These are phyloP conservation scores for Callithrix jacchus DNA, from an alignment of 2,113 vertebrate species.

Conservation along the genomic window DNA sequence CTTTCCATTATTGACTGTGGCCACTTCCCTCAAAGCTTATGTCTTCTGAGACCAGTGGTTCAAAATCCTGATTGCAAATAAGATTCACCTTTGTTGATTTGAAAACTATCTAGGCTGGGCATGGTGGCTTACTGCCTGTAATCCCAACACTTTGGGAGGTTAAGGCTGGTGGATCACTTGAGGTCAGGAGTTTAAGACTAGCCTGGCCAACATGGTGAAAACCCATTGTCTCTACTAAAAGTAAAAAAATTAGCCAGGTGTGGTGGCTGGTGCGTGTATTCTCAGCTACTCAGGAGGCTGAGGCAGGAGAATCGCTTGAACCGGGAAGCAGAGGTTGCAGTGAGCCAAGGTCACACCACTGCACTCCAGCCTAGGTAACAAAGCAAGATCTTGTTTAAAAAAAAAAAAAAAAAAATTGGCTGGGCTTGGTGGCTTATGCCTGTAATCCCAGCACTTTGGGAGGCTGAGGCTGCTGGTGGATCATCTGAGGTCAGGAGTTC, in stretches of 20 bases:
- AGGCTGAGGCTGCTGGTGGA: not conserved
- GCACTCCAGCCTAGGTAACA: not conserved
- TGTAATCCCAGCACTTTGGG: too few species aligned
- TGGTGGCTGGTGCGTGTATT: too few species aligned
- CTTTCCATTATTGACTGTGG: not conserved
- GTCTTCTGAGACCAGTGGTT: not conserved
- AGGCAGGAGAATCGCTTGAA: too few species aligned
- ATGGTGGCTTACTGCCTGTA: not conserved
- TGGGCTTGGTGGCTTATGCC: too few species aligned
- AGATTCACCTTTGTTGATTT: not conserved
- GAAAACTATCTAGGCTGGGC: not conserved
- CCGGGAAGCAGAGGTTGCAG: not conserved
- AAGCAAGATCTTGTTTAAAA: not conserved
- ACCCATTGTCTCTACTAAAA: too few species aligned
- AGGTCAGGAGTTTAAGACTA: not conserved
- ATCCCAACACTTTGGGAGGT: not conserved
- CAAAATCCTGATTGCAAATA: not conserved
- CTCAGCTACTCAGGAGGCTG: too few species aligned
- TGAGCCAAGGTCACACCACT: not conserved
- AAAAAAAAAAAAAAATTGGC: too few species aligned
- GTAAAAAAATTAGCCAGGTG: too few species aligned
- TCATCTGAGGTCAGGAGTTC: not conserved
- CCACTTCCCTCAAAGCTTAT: not conserved
- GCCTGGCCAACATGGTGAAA: too few species aligned
- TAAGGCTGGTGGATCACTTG: not conserved